Evolutionary conservation across 2,113 vertebrate species (phyloP), one percentile per base, ranked within the genome.

Genomic region (Pampusana beccarii): DNA sequence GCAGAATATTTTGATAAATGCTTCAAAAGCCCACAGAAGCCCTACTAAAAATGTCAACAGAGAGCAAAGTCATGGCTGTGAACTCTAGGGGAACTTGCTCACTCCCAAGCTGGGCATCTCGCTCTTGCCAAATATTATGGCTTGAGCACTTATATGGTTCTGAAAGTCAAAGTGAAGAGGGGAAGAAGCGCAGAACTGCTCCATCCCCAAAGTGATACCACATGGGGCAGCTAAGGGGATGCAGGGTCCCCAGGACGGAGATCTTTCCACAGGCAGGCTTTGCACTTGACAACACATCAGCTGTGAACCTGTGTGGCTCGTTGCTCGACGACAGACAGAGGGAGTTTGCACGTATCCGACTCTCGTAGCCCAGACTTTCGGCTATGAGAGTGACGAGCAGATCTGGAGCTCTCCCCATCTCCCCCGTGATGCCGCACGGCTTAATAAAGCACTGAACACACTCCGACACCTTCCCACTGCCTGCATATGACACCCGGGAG

Each of bases 151-250:
- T 5, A 13, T 0, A 11, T 31, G 34, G 11, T 38, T 34, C 60
- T 2, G n/a, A 44, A 21, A 3, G 12, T 16, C 58, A 7, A 2
- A 7, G n/a, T 1, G 20, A 19, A 26, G 33, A 19, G 6, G 10
- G 16, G 23, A 69, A 10, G 11, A 40, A 29, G 13, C 56, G 33
- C 25, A 51, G 48, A 48, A 25, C 0, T 0, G 29, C 38, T 60
- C 29, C 28, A 7, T 13, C 16, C 31, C n/a, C 33, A 8, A 11
- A 24, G 16, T 0, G 2, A 12, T 2, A 25, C 25, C 13, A 2
- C 23, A 18, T 26, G 13, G 19, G 36, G 36, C 40, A 57, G 16
- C 13, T 16, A 33, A 50, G 28, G 54, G 25, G 13, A 20, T 4
- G 7, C 28, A 25, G 13, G 7, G 20, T 44, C 53, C 34, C 48